Evolutionary conservation across 2,113 vertebrate genomes (phyloP).

Genomic region (Capreolus pygargus): DNA sequence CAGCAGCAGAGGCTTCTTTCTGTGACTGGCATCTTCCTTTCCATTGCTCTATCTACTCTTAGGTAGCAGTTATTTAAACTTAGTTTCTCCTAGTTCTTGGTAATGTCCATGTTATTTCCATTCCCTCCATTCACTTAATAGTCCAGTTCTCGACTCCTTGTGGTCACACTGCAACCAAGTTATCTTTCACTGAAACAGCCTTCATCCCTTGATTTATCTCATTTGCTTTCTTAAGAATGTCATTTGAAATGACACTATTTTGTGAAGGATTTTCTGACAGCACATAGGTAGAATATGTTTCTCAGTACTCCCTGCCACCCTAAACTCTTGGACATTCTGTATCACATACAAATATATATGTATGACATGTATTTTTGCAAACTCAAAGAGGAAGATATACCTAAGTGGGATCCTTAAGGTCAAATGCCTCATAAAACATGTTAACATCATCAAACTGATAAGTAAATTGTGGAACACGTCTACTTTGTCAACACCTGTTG

Average conservation of each 20-base stretch:
- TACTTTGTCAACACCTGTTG: background rate
- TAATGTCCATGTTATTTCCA: background rate
- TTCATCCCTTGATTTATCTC: background rate
- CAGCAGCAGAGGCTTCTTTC: background rate
- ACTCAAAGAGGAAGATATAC: background rate
- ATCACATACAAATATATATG: background rate
- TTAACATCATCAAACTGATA: background rate
- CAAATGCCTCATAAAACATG: background rate
- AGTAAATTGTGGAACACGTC: background rate
- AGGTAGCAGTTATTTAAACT: background rate
- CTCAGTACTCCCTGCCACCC: background rate
- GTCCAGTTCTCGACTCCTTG: background rate
- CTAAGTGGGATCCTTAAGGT: background rate
- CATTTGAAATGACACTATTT: background rate
- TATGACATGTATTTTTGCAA: background rate
- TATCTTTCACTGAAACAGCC: background rate
- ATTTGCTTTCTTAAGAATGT: background rate
- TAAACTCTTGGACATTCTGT: background rate
- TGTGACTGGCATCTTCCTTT: background rate
- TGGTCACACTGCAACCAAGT: background rate
- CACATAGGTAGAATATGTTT: background rate
- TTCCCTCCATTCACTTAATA: background rate
- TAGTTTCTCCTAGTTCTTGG: background rate
- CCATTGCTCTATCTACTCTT: background rate
- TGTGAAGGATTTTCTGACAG: background rate